These are phyloP conservation scores for Theocolax elegans DNA, from an alignment of 1,140 invertebrate species.

Conservation along the genomic window DNA sequence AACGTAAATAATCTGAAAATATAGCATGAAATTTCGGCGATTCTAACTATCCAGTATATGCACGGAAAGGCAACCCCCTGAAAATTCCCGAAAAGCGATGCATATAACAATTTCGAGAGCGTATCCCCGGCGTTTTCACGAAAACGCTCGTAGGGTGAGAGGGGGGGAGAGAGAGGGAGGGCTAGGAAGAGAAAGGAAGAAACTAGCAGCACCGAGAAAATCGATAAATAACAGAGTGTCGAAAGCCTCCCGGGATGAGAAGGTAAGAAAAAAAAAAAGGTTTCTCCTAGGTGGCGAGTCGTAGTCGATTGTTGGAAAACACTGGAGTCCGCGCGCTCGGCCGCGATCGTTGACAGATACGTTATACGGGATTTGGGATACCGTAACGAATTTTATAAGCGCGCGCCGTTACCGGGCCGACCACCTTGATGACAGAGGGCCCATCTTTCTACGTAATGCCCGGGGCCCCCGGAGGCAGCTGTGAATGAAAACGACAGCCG, in stretches of 20 bases:
- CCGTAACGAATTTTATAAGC: slow-evolving; percentile 53
- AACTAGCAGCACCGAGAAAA: background rate
- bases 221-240: slow-evolving; percentile 30
- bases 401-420: slow-evolving; percentile 37
- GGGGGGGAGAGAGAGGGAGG: background rate
- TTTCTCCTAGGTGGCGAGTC: slow-evolving; percentile 32
- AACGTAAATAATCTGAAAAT: no score
- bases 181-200: background rate
- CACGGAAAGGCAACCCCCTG: no score
- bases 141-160: background rate
- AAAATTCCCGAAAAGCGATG: slow-evolving; percentile 22
- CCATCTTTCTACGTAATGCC: slow-evolving; percentile 31
- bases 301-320: slow-evolving; percentile 33
- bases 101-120: background rate
- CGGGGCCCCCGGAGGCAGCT: background rate
- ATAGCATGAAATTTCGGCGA: slow-evolving; percentile 21
- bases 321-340: slow-evolving; percentile 2
- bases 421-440: slow-evolving; percentile 35
- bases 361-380: slow-evolving; percentile 36
- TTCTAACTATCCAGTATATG: no score
- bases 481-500: slow-evolving; percentile 9
- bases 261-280: background rate
- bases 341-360: slow-evolving; percentile 33
- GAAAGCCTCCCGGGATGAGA: background rate
- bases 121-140: background rate